Evolutionary conservation across 2,113 vertebrate genomes (phyloP), one percentile per base, ranked within the genome.

Genomic region (Blennius ocellaris): DNA sequence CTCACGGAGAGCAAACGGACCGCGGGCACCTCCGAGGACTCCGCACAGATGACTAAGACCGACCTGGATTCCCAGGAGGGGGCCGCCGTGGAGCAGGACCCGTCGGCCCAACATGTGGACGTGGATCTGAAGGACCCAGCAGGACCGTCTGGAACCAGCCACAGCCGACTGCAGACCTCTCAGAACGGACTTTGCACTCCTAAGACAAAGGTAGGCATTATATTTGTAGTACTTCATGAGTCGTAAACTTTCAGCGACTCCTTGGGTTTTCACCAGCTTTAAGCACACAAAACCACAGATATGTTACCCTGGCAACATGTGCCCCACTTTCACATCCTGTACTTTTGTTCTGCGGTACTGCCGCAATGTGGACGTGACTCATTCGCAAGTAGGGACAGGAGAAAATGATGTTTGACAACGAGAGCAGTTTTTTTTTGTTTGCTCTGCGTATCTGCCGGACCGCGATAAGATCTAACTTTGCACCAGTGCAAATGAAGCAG

Each of bases 171-270:
- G 76, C 89, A 72, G 72, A 40, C 83, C 15, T 64, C 91, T 11
- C 43, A 69, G 15, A 86, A 90, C 80, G 83, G 82, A 67, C 82
- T 87, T 8, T 47, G 43, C 2, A 36, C 84, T 83, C 41, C 82
- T 11, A 87, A 92, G 37, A 2, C 82, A 54, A 90, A 88, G 92
- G 97, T 98, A 87, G 40, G 82, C 14, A 10, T 54, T 38, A 6
- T 38, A 48, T 53, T 50, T 78, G n/a, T 44, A 39, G 53, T 17
- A 30, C 21, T 30, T 30, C 21, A 30, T 30, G 2, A 2, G 21
- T 30, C 21, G 4, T 30, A 30, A 30, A 30, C 21, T 30, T 30
- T 30, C 21, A 30, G 2, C 21, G 21, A 30, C 21, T 9, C 15
- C 45, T 7, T 60, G 50, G 12, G 66, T 69, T 89, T 69, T 51